Evolutionary conservation across 23 tunicate species (phyloP).

Genomic region (Ciona savignyi): DNA sequence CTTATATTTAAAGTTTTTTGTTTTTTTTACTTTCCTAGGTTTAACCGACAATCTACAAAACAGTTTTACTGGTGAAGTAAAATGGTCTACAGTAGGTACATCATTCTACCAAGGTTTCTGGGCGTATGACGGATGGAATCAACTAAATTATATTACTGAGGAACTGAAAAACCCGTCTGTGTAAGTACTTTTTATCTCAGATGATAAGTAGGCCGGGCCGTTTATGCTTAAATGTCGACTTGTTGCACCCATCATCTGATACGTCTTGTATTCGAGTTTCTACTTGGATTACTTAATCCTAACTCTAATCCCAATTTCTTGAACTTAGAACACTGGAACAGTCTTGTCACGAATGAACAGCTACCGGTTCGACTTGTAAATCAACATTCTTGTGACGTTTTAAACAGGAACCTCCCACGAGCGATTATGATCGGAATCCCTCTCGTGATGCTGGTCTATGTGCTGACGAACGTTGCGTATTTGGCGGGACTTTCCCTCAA

Average conservation of each 20-base stretch:
- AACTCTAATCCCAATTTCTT: too few species aligned
- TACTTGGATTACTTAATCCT: too few species aligned
- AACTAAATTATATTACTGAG: conserved; percentile 85
- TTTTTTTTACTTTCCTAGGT: conserved; percentile 22
- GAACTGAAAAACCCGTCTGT: conserved; percentile 73
- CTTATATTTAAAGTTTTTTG: too few species aligned
- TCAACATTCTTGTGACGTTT: neutral
- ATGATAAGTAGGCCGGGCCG: neutral
- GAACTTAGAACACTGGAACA: too few species aligned
- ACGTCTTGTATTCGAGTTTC: too few species aligned
- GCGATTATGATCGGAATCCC: conserved; percentile 89
- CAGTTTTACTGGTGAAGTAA: conserved; percentile 29
- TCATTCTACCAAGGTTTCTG: conserved; percentile 87
- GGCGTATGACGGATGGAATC: conserved; percentile 97
- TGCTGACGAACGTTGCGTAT: conserved; percentile 77
- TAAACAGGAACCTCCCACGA: conserved; percentile 72
- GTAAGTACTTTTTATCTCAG: conserved; percentile 16
- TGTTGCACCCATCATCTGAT: too few species aligned
- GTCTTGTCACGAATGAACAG: too few species aligned
- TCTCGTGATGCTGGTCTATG: conserved; percentile 59
- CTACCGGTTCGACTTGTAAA: neutral
- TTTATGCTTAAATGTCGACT: too few species aligned
- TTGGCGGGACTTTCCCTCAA: conserved; percentile 48
- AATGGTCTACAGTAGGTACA: conserved; percentile 58
- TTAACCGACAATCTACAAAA: conserved; percentile 52